Evolutionary conservation across 2,113 vertebrate species (phyloP).

Genomic region (Tachycineta bicolor): DNA sequence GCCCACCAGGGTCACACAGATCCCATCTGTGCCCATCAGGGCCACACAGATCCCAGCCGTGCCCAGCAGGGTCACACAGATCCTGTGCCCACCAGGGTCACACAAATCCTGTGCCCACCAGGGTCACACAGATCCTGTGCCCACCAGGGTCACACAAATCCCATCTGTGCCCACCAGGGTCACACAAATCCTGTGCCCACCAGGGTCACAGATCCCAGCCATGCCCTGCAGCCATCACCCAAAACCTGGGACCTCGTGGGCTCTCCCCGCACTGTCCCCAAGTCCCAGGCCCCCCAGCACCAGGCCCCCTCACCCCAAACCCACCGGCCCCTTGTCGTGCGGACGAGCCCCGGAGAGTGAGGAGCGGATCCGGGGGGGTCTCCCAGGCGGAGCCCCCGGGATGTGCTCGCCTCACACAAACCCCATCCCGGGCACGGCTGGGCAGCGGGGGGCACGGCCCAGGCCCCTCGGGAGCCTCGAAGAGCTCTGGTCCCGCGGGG

Average conservation of each 20-base stretch:
- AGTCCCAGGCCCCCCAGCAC: no score
- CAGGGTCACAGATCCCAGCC: no score
- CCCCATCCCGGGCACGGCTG: not conserved
- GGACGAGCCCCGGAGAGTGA: rapidly evolving
- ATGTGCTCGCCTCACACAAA: not conserved
- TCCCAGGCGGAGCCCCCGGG: not conserved
- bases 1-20: no score
- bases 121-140: no score
- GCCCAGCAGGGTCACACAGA: no score
- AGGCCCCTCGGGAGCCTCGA: not conserved
- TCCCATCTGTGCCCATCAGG: no score
- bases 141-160: no score
- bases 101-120: no score
- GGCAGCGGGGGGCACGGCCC: not conserved
- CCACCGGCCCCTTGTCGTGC: rapidly evolving
- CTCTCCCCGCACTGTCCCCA: not conserved
- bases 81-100: no score
- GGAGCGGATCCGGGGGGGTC: not conserved
- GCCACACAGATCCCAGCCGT: no score
- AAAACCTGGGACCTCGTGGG: rapidly evolving
- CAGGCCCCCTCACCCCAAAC: not conserved
- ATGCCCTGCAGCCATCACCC: not conserved
- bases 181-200: no score
- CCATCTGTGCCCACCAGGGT: no score
- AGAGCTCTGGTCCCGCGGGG: not conserved